A percentile compares a stretch with the other conserved stretches of the same genome.
Conservation (phyloP, 2,797 vertebrate species). For the Tokudaia muenninki region DNA sequence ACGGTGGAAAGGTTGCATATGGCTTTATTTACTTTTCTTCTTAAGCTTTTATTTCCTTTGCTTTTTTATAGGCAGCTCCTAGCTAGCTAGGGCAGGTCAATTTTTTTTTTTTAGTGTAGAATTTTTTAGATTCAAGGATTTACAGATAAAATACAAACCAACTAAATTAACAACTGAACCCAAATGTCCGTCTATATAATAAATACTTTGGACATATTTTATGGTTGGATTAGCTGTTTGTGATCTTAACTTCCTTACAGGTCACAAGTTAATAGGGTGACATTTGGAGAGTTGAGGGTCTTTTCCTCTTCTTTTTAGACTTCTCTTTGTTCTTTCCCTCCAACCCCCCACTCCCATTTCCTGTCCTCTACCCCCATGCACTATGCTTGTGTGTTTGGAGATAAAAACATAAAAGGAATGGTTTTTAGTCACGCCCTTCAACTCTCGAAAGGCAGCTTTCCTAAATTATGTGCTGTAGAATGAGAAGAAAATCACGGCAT, state of each 20-base stretch:
- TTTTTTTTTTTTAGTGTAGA: conserved; percentile 39
- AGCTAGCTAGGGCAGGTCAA: neutral
- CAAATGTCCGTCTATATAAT: conserved; percentile 53
- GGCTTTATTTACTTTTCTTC: conserved; percentile 30
- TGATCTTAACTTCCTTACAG: conserved; percentile 66
- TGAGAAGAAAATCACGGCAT: conserved; percentile 85
- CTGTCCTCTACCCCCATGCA: neutral
- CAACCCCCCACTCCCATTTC: neutral
- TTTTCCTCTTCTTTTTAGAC: conserved; percentile 52
- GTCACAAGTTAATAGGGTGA: conserved; percentile 63
- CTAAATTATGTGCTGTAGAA: conserved; percentile 80
- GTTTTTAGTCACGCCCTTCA: conserved; percentile 81
- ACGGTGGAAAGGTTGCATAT: conserved; percentile 27
- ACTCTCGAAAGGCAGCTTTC: conserved; percentile 82
- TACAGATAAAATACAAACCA: conserved; percentile 53
- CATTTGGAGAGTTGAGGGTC: conserved; percentile 38
- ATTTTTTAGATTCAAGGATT: conserved; percentile 68
- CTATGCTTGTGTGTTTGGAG: conserved; percentile 77
- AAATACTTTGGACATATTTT: conserved; percentile 67
- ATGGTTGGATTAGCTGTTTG: conserved; percentile 49
- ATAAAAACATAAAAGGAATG: conserved; percentile 76
- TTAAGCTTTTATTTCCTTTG: conserved; percentile 55
- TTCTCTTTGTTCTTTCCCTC: conserved; percentile 45
- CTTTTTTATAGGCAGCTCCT: conserved; percentile 53
- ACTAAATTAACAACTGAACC: conserved; percentile 21